Evolutionary conservation across 2,888 invertebrate species (phyloP).

Genomic region (Mesochorus sp.): DNA sequence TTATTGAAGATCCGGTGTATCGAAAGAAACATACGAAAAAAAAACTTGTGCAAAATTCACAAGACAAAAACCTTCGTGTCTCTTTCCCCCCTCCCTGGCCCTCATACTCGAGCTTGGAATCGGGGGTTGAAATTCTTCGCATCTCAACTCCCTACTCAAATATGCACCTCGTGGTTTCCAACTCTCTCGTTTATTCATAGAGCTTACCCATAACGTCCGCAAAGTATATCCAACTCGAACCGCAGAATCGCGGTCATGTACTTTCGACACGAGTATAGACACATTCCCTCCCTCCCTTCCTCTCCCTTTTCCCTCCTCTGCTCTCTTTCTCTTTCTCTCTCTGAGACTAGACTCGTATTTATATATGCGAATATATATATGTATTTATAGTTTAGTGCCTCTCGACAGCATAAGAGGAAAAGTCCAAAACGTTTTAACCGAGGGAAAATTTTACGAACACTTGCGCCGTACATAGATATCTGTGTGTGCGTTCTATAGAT

Average conservation of each 20-base stretch:
- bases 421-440: constrained; percentile 46
- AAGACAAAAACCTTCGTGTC: constrained; percentile 13
- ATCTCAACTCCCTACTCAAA: constrained; percentile 61
- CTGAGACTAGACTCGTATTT: background rate
- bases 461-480: background rate
- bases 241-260: constrained; percentile 58
- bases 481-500: background rate
- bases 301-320: background rate
- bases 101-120: background rate
- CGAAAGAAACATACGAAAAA: constrained; percentile 18
- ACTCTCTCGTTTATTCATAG: constrained; percentile 60
- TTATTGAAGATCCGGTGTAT: background rate
- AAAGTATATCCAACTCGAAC: constrained; percentile 59
- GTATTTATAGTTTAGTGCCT: constrained; percentile 42
- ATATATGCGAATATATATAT: background rate
- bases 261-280: constrained; percentile 53
- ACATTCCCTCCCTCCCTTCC: background rate
- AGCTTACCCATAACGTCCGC: constrained; percentile 55
- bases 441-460: too few species aligned
- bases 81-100: background rate
- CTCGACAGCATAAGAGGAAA: constrained; percentile 18
- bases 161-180: constrained; percentile 62
- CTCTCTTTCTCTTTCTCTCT: background rate
- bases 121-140: constrained; percentile 55
- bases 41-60: constrained; percentile 26